Conservation (phyloP, 2,888 invertebrate species). For the Drosophila pegasa region DNA sequence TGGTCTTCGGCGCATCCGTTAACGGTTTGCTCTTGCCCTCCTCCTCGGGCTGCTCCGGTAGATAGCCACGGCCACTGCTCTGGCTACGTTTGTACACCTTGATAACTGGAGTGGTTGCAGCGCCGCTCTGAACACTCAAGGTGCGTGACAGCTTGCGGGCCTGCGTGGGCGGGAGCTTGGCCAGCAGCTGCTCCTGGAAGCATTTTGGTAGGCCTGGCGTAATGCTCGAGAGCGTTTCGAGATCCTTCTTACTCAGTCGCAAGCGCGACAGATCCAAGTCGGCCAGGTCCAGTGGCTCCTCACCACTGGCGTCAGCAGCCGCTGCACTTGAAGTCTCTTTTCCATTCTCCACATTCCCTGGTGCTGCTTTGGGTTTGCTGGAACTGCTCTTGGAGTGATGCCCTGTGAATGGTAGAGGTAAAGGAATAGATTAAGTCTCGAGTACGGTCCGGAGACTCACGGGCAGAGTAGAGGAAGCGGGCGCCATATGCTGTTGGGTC, state of each 20-base stretch:
- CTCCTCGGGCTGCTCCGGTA: slow-evolving; percentile 50
- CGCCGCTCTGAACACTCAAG: slow-evolving; percentile 84
- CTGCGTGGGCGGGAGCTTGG: slow-evolving; percentile 89
- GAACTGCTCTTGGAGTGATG: slow-evolving; percentile 40
- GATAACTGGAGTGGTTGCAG: slow-evolving; percentile 43
- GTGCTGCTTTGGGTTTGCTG: slow-evolving; percentile 39
- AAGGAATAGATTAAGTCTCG: neutral
- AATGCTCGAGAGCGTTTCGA: slow-evolving; percentile 89
- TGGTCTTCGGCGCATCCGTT: slow-evolving; percentile 65
- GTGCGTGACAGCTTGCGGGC: slow-evolving; percentile 89
- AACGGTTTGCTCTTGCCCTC: slow-evolving; percentile 24
- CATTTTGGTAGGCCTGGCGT: slow-evolving; percentile 90
- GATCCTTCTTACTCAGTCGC: slow-evolving; percentile 89
- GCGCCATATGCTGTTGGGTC: slow-evolving; percentile 26
- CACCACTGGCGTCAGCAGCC: slow-evolving; percentile 24
- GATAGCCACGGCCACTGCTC: slow-evolving; percentile 84
- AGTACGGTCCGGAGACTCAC: slow-evolving; percentile 2
- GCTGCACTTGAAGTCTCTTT: slow-evolving; percentile 8
- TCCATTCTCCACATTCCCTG: slow-evolving; percentile 38
- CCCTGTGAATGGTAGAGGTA: slow-evolving; percentile 52
- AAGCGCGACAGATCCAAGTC: slow-evolving; percentile 89
- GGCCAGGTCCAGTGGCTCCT: slow-evolving; percentile 86
- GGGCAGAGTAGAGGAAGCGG: neutral
- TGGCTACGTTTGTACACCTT: slow-evolving; percentile 84
- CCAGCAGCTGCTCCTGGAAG: slow-evolving; percentile 89